These are phyloP conservation scores for Notarius quadriscutis DNA, from an alignment of 2,113 vertebrate species.

Conservation along the genomic window DNA sequence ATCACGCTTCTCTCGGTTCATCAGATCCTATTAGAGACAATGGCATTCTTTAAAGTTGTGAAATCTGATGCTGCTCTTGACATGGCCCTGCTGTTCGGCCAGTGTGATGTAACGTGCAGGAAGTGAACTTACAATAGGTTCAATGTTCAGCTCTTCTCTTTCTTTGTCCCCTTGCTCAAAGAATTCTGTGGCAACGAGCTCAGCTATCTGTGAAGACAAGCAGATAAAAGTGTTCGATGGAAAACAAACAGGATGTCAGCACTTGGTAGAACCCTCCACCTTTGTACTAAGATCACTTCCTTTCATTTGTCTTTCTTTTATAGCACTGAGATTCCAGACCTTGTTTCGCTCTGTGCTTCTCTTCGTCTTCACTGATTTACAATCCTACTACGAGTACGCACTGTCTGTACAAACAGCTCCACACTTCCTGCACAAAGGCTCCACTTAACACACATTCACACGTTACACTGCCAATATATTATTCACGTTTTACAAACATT, in stretches of 20 bases:
- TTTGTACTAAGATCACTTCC: neutral
- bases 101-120: neutral
- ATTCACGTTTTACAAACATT: neutral
- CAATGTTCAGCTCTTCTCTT: constrained; percentile 90
- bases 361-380: neutral
- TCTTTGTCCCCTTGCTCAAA: constrained; percentile 98
- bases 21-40: constrained; percentile 82
- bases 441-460: neutral
- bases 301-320: neutral
- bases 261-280: neutral
- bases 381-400: neutral
- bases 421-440: neutral
- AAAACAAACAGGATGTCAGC: neutral
- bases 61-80: neutral
- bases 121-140: constrained; percentile 85
- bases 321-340: neutral
- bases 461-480: neutral
- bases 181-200: constrained; percentile 94
- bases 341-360: neutral
- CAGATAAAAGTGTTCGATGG: neutral
- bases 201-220: constrained; percentile 81
- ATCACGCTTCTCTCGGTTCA: constrained; percentile 98
- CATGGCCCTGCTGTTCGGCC: neutral
- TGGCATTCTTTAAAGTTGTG: constrained; percentile 14
- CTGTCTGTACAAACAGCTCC: neutral